Percentiles rank a stretch among this genome's conserved stretches.
These are phyloP conservation scores for Xylota sylvarum DNA, from an alignment of 2,888 invertebrate genomes.

Conservation along the genomic window DNA sequence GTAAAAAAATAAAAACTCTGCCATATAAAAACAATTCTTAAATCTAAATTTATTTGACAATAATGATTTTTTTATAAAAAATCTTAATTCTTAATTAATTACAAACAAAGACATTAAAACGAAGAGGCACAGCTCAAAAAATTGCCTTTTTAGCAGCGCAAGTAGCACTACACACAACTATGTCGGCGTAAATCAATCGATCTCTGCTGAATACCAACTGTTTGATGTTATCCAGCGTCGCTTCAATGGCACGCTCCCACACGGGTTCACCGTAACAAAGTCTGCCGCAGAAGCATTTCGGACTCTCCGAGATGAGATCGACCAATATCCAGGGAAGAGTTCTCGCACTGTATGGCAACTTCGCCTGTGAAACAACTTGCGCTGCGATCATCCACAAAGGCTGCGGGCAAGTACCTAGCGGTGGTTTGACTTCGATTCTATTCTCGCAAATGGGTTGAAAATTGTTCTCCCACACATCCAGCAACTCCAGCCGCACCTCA, in stretches of 20 bases:
- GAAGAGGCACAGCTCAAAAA: constrained; percentile 19
- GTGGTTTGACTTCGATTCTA: constrained; percentile 33
- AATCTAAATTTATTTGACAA: background rate
- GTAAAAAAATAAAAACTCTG: background rate
- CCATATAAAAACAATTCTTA: background rate
- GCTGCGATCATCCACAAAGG: constrained; percentile 82
- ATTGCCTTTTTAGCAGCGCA: constrained; percentile 78
- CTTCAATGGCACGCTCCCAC: constrained; percentile 81
- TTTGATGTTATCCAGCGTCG: constrained; percentile 82
- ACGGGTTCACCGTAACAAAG: constrained; percentile 81
- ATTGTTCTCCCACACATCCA: constrained; percentile 84
- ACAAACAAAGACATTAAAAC: background rate
- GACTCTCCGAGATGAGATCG: constrained; percentile 82
- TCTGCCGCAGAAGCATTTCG: constrained; percentile 82
- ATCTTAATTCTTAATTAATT: background rate
- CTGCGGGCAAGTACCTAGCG: constrained; percentile 49
- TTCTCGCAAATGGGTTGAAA: constrained; percentile 78
- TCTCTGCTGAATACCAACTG: constrained; percentile 83
- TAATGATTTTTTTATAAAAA: constrained; percentile 2
- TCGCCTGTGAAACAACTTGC: constrained; percentile 79
- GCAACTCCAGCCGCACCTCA: constrained; percentile 80
- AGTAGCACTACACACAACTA: constrained; percentile 81
- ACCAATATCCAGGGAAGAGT: constrained; percentile 81
- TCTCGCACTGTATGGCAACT: constrained; percentile 79
- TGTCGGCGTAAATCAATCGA: constrained; percentile 83